Conservation (phyloP, 2,113 vertebrate genomes). For the Tylochromis polylepis region DNA sequence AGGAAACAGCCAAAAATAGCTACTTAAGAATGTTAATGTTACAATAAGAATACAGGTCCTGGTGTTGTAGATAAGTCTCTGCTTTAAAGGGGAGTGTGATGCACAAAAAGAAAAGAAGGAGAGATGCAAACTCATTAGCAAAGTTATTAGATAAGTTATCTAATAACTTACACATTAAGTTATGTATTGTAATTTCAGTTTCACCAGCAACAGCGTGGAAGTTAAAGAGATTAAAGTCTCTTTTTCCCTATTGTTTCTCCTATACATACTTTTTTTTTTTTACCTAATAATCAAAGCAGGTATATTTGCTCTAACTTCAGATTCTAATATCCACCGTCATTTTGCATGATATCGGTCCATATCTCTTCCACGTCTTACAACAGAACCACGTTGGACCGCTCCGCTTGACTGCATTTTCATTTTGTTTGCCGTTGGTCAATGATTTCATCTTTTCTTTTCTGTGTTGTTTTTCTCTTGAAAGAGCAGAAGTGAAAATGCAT, state of each 20-base stretch:
- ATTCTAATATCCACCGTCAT: neutral
- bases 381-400: neutral
- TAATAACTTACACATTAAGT: no score
- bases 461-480: neutral
- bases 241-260: neutral
- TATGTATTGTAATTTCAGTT: slow-evolving; percentile 51
- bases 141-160: slow-evolving; percentile 50
- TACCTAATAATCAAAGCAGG: neutral
- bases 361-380: neutral
- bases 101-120: neutral
- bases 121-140: slow-evolving; percentile 6
- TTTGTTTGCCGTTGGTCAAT: slow-evolving; percentile 22
- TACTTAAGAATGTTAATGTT: neutral
- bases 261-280: neutral
- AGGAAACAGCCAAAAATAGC: neutral
- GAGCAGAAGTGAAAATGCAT: slow-evolving; percentile 20
- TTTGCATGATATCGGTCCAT: neutral
- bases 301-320: neutral
- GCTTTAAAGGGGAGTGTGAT: neutral
- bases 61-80: neutral
- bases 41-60: neutral
- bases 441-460: slow-evolving; percentile 19
- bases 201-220: neutral
- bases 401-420: slow-evolving; percentile 11
- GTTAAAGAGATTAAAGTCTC: neutral